phyloP scores from a whole-genome alignment of 2,797 vertebrate genomes.

The Helostoma temminkii region DNA sequence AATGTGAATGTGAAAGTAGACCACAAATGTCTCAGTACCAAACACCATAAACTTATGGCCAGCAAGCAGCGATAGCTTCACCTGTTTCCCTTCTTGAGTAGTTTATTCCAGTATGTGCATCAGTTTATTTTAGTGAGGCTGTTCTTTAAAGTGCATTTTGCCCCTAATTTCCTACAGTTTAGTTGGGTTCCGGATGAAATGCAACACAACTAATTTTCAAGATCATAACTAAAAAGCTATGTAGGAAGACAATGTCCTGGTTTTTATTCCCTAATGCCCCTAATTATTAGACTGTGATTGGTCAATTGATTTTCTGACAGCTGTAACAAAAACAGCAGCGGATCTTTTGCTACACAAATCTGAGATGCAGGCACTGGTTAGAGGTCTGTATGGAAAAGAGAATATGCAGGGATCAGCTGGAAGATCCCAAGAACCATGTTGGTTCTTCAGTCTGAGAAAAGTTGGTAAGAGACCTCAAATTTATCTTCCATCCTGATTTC shows the following conservation, averaged over 20 bases:
- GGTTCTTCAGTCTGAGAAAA: no score
- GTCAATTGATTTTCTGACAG: neutral
- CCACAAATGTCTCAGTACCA: neutral
- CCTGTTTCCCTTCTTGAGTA: slow-evolving; percentile 41
- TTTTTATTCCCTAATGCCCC: neutral
- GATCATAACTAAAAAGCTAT: neutral
- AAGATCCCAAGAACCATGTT: no score
- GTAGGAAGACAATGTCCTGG: neutral
- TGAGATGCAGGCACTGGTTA: neutral
- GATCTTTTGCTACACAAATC: neutral
- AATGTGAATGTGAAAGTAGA: slow-evolving; percentile 24
- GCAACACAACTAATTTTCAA: slow-evolving; percentile 8
- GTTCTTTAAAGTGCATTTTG: no score
- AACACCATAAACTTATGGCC: neutral
- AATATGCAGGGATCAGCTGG: neutral
- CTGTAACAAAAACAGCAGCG: neutral
- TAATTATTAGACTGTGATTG: neutral
- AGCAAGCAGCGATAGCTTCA: slow-evolving; percentile 16
- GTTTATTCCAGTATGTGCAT: slow-evolving; percentile 39
- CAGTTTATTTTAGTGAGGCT: no score
- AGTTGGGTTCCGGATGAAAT: no score
- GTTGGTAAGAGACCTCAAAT: no score
- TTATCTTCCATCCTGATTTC: no score
- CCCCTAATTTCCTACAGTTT: no score
- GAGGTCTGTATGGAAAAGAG: slow-evolving; percentile 1